Percentiles rank a stretch among this genome's conserved stretches.
These are phyloP conservation scores for Manis javanica DNA, from an alignment of 2,797 vertebrate genomes.

Conservation along the genomic window DNA sequence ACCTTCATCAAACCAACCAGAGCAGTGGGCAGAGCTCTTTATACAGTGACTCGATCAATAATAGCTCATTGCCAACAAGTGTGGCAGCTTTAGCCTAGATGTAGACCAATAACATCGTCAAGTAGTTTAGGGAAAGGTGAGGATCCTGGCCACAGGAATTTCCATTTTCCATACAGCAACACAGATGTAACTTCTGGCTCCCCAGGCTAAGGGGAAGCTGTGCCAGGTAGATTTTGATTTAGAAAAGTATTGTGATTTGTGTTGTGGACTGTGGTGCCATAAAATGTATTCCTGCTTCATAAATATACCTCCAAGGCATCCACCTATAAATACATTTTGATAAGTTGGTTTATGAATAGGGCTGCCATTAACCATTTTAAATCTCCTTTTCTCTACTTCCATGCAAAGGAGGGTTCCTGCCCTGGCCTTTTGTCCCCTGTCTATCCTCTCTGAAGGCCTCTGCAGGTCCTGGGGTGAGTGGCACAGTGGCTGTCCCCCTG, in stretches of 20 bases:
- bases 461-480: background rate
- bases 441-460: background rate
- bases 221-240: background rate
- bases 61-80: too few species aligned
- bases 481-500: background rate
- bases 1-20: too few species aligned
- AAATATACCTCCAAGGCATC: background rate
- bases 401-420: background rate
- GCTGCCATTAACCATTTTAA: background rate
- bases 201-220: background rate
- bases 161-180: too few species aligned
- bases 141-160: too few species aligned
- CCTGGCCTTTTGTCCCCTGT: too few species aligned
- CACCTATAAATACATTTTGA: too few species aligned
- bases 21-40: too few species aligned
- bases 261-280: background rate
- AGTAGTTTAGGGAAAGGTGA: too few species aligned
- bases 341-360: background rate
- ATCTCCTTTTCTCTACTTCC: background rate
- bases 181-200: background rate
- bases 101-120: too few species aligned
- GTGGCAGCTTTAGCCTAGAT: too few species aligned
- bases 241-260: background rate
- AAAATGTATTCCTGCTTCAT: background rate
- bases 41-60: too few species aligned